Conservation (phyloP, 2,113 vertebrate species). For the Desmodus rotundus region DNA sequence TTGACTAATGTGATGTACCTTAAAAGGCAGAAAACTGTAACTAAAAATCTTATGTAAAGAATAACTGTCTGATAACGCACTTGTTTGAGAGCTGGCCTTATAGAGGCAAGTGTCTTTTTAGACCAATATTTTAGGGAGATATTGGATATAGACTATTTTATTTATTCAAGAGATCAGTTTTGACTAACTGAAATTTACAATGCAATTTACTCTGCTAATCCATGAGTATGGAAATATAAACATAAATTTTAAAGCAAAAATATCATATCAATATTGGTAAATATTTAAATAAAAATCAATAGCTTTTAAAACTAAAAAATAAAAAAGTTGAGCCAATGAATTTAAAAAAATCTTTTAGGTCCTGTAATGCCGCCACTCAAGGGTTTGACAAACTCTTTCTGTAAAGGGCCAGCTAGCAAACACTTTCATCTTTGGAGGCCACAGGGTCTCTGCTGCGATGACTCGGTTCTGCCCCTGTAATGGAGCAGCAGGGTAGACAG, state of each 20-base stretch:
- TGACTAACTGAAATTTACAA: not conserved
- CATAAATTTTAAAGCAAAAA: not conserved
- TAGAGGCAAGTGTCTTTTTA: not conserved
- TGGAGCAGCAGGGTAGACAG: not conserved
- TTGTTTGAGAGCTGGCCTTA: not conserved
- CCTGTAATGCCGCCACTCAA: not conserved
- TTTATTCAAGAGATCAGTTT: not conserved
- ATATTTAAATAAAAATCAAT: not conserved
- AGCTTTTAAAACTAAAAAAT: not conserved
- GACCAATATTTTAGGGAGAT: not conserved
- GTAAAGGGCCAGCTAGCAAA: too few species aligned
- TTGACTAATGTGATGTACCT: not conserved
- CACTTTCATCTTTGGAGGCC: not conserved
- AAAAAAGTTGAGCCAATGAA: not conserved
- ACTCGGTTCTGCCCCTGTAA: too few species aligned
- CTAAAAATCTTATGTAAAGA: not conserved
- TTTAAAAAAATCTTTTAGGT: not conserved
- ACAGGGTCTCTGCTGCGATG: too few species aligned
- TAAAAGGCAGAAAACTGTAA: not conserved
- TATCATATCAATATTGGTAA: not conserved
- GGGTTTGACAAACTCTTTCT: not conserved
- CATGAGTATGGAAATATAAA: not conserved
- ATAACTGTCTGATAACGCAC: not conserved
- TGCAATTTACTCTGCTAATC: not conserved
- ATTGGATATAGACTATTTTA: not conserved